Conservation (phyloP, 92 coral and sea anemone genomes). For the Epizoanthus stellaris region DNA sequence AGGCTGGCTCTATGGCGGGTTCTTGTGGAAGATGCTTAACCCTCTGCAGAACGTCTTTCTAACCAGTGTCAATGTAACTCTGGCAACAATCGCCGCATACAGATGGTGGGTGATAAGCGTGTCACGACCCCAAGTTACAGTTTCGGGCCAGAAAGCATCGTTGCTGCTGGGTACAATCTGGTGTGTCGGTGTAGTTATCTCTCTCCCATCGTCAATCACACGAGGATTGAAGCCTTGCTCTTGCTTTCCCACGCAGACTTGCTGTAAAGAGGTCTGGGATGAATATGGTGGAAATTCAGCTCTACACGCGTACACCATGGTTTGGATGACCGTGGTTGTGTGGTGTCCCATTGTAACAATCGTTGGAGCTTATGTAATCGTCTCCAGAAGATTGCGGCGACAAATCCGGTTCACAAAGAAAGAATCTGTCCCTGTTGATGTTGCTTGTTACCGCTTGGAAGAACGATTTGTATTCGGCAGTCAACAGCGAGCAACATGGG, state of each 20-base stretch:
- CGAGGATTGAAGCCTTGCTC: neutral
- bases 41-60: neutral
- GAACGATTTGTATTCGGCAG: too few relatives aligned
- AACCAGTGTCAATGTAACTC: neutral
- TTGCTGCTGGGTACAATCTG: neutral
- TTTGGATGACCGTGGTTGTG: neutral
- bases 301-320: neutral
- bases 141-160: too few relatives aligned
- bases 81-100: neutral
- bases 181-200: constrained; percentile 1
- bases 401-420: too few relatives aligned
- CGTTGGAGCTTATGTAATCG: neutral
- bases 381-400: too few relatives aligned
- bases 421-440: too few relatives aligned
- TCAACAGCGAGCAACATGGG: too few relatives aligned
- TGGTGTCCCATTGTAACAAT: constrained; percentile 29
- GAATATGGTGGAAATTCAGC: neutral
- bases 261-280: neutral
- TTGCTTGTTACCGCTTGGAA: too few relatives aligned
- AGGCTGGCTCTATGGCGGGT: constrained; percentile 9
- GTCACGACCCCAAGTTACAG: too few relatives aligned
- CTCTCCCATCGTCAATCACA: neutral
- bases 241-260: neutral
- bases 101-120: neutral
- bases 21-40: neutral